phyloP scores from a whole-genome alignment of 2,888 invertebrate species.

The Mesoligia furuncula region DNA sequence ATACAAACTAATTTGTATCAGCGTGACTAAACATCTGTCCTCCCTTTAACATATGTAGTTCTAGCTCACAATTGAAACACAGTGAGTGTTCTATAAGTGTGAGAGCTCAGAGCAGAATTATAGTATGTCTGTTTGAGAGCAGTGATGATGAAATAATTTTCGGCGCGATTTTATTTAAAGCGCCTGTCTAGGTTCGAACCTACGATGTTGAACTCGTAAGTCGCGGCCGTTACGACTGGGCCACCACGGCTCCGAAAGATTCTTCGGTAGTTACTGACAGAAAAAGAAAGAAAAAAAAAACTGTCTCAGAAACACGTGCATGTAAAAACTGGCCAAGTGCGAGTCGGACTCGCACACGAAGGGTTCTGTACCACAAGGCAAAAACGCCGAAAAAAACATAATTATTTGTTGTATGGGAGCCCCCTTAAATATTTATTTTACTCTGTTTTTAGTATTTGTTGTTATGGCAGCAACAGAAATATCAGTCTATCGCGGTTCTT shows the following conservation, averaged over 20 bases:
- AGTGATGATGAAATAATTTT: not conserved
- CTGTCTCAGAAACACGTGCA: not conserved
- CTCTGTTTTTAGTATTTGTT: no score
- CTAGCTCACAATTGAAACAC: not conserved
- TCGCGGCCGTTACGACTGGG: not conserved
- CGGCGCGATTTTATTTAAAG: not conserved
- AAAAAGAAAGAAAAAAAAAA: not conserved
- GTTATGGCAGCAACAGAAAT: no score
- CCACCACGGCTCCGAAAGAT: not conserved
- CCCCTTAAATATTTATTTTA: no score
- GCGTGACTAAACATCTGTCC: conserved; percentile 31
- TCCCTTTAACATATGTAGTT: not conserved
- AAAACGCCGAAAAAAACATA: no score
- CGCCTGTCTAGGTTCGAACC: not conserved
- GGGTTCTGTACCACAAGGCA: no score
- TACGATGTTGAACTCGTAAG: not conserved
- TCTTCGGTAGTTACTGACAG: not conserved
- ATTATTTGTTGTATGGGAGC: no score
- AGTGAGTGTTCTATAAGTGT: not conserved
- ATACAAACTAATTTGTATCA: not conserved
- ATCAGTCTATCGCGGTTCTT: no score
- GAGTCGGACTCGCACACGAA: no score
- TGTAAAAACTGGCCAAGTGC: no score
- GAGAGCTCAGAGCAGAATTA: not conserved
- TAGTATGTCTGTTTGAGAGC: not conserved